These are phyloP conservation scores for Augochlorella aurata DNA, from an alignment of 2,888 invertebrate genomes.

Conservation along the genomic window DNA sequence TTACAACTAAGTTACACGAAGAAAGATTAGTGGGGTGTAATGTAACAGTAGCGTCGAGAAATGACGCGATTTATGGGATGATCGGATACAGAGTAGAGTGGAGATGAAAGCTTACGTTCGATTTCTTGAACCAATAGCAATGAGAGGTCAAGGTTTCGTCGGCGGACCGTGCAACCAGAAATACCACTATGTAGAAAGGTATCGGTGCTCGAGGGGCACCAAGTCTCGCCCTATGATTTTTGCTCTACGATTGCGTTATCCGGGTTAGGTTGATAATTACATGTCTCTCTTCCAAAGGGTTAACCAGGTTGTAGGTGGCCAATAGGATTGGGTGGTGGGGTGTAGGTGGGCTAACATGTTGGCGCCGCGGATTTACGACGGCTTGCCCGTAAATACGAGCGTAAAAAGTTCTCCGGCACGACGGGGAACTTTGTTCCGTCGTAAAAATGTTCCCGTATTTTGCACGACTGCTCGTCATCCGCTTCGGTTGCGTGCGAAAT, in stretches of 20 bases:
- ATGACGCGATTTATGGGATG: too few relatives aligned
- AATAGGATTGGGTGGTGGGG: not conserved
- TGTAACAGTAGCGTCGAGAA: too few relatives aligned
- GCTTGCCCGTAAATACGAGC: constrained; percentile 39
- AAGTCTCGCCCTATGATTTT: constrained; percentile 61
- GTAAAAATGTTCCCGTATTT: constrained; percentile 46
- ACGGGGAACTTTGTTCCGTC: constrained; percentile 38
- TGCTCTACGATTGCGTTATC: constrained; percentile 71
- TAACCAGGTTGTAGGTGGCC: constrained; percentile 67
- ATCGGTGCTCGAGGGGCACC: not conserved
- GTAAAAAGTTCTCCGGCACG: constrained; percentile 19
- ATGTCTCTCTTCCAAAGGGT: constrained; percentile 72
- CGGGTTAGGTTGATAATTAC: constrained; percentile 72
- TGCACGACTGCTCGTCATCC: constrained; percentile 25
- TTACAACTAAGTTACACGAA: too few relatives aligned
- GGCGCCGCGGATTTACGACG: constrained; percentile 43
- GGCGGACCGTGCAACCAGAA: too few relatives aligned
- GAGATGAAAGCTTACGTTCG: too few relatives aligned
- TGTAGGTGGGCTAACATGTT: constrained; percentile 33
- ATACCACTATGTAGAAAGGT: too few relatives aligned
- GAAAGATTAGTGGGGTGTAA: too few relatives aligned
- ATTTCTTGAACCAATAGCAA: too few relatives aligned
- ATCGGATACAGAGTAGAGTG: too few relatives aligned
- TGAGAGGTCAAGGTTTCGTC: too few relatives aligned
- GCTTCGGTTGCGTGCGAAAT: constrained; percentile 42